Evolutionary conservation across 2,888 invertebrate genomes (phyloP).

Genomic region (Drosophila demipolita): DNA sequence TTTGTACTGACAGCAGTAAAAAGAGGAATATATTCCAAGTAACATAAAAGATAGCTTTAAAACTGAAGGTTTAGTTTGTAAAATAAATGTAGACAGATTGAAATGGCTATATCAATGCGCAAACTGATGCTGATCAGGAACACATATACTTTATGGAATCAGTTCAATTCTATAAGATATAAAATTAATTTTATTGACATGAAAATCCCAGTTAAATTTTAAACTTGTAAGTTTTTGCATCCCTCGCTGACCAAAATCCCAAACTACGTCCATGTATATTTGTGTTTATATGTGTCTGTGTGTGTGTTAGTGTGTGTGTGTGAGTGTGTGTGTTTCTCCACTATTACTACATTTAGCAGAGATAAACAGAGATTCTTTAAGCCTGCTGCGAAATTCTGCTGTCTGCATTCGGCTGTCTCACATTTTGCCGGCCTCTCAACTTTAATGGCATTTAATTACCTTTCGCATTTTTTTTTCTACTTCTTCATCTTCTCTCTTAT

Average conservation of each 20-base stretch:
- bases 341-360: slow-evolving; percentile 55
- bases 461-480: slow-evolving; percentile 46
- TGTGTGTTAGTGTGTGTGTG: slow-evolving; percentile 1
- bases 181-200: too few relatives aligned
- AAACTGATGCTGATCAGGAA: background rate
- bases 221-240: background rate
- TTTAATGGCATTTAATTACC: slow-evolving; percentile 80
- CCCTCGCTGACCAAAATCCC: background rate
- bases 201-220: background rate
- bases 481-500: background rate
- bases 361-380: slow-evolving; percentile 68
- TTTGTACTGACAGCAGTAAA: background rate
- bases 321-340: slow-evolving; percentile 28
- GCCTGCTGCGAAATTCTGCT: slow-evolving; percentile 6
- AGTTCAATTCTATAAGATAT: background rate
- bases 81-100: background rate
- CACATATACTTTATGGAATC: background rate
- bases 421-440: slow-evolving; percentile 38
- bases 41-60: background rate
- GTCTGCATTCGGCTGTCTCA: slow-evolving; percentile 43
- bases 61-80: background rate
- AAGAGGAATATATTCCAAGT: background rate
- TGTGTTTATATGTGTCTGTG: background rate
- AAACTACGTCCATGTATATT: background rate
- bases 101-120: background rate